A percentile compares a stretch with the other conserved stretches of the same genome.
phyloP scores from a whole-genome alignment of 2,113 vertebrate species.

The Myotis brandtii region DNA sequence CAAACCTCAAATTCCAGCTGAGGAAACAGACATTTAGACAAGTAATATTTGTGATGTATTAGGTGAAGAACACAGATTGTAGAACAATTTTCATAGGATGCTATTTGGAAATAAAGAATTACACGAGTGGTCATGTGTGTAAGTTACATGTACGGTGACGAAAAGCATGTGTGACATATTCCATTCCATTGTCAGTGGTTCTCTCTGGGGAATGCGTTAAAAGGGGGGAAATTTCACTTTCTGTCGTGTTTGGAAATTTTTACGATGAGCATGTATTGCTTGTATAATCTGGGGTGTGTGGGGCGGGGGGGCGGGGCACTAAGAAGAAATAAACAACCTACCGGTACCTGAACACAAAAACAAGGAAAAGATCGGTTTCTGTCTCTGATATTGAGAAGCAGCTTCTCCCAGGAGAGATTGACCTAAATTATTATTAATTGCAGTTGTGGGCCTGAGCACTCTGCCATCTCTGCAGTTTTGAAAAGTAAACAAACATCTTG shows the following conservation, averaged over 20 bases:
- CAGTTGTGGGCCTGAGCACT: slow-evolving; percentile 21
- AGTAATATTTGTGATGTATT: neutral
- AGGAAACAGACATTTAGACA: neutral
- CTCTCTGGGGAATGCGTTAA: neutral
- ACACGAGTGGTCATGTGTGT: fast-evolving
- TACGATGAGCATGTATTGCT: neutral
- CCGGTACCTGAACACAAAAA: slow-evolving; percentile 4
- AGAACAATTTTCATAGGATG: neutral
- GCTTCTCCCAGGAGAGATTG: slow-evolving; percentile 41
- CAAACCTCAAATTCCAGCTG: slow-evolving; percentile 7
- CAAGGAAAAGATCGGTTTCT: neutral
- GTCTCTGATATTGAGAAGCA: neutral
- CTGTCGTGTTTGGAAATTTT: neutral
- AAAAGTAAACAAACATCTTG: slow-evolving; percentile 81
- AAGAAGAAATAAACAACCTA: neutral
- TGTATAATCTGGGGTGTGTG: neutral
- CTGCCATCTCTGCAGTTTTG: slow-evolving; percentile 69
- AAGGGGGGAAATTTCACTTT: slow-evolving; percentile 17
- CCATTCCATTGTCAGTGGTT: neutral
- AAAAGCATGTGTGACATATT: neutral
- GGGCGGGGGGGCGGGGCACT: neutral
- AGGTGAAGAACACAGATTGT: neutral
- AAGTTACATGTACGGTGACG: neutral
- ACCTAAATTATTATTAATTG: slow-evolving; percentile 75
- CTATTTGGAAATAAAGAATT: neutral